These are phyloP conservation scores for Papilio helenus DNA, from an alignment of 1,140 invertebrate genomes.

Conservation along the genomic window DNA sequence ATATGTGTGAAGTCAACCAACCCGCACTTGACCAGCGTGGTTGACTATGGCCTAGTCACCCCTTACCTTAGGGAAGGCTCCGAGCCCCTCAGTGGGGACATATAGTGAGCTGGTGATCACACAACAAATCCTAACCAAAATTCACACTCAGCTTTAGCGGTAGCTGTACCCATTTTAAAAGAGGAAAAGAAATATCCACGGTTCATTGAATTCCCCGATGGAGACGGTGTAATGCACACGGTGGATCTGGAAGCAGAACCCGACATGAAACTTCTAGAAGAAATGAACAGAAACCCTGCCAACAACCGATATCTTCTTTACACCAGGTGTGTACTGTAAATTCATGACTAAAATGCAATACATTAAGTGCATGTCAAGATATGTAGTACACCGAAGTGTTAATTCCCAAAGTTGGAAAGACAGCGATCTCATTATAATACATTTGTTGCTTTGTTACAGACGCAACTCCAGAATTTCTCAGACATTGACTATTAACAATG, in stretches of 20 bases:
- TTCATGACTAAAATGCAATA: no score
- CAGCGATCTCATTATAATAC: neutral
- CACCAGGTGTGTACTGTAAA: constrained; percentile 58
- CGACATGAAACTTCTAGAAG: constrained; percentile 50
- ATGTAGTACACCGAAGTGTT: no score
- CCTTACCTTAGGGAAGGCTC: no score
- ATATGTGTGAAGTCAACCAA: no score
- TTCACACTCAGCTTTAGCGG: constrained; percentile 41
- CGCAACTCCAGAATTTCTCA: constrained; percentile 47
- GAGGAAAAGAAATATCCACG: constrained; percentile 48
- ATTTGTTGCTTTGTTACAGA: constrained; percentile 46
- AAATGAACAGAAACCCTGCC: constrained; percentile 53
- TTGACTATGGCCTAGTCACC: no score
- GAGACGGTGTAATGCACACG: constrained; percentile 54
- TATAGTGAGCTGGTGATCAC: no score
- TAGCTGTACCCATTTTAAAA: constrained; percentile 42
- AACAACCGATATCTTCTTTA: constrained; percentile 62
- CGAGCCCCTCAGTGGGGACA: no score
- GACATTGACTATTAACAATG: constrained; percentile 44
- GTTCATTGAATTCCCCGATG: constrained; percentile 59
- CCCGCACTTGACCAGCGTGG: no score
- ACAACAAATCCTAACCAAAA: neutral
- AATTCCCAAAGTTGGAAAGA: no score
- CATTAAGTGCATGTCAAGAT: no score
- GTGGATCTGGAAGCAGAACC: constrained; percentile 63